phyloP scores from a whole-genome alignment of 2,888 invertebrate genomes.

The Eupeodes luniger region DNA sequence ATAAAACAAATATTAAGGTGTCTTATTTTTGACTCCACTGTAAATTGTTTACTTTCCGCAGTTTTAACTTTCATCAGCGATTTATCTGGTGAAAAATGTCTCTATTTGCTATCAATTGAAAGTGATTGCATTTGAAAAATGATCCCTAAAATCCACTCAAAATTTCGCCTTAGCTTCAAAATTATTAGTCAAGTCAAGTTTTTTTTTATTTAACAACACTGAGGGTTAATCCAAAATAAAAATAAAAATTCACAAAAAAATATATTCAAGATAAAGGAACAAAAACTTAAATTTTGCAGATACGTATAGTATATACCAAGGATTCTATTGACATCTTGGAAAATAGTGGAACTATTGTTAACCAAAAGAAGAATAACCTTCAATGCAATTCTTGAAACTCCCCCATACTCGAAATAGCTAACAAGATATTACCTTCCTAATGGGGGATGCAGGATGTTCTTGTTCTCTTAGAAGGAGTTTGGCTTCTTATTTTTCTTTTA shows the following conservation, averaged over 20 bases:
- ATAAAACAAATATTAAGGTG: not conserved
- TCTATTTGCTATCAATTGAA: constrained; percentile 49
- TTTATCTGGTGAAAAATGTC: constrained; percentile 38
- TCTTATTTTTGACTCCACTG: constrained; percentile 16
- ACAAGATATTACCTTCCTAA: not conserved
- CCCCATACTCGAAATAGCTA: not conserved
- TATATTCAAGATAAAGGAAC: not conserved
- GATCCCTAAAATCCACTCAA: constrained; percentile 34
- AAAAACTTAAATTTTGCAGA: not conserved
- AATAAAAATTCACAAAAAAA: not conserved
- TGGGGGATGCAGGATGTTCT: not conserved
- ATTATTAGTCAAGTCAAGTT: constrained; percentile 27
- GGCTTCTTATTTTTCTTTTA: not conserved
- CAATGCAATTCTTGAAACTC: not conserved
- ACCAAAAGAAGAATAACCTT: not conserved
- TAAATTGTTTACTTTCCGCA: not conserved
- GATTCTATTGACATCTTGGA: not conserved
- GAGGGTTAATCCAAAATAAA: not conserved
- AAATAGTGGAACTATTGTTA: not conserved
- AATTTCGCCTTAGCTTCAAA: constrained; percentile 24
- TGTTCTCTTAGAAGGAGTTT: not conserved
- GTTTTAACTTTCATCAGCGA: not conserved
- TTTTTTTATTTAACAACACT: not conserved
- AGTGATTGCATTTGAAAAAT: constrained; percentile 62
- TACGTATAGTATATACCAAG: no score